These are phyloP conservation scores for Leucoraja ocellata DNA, from an alignment of 2,797 vertebrate genomes.

Conservation along the genomic window DNA sequence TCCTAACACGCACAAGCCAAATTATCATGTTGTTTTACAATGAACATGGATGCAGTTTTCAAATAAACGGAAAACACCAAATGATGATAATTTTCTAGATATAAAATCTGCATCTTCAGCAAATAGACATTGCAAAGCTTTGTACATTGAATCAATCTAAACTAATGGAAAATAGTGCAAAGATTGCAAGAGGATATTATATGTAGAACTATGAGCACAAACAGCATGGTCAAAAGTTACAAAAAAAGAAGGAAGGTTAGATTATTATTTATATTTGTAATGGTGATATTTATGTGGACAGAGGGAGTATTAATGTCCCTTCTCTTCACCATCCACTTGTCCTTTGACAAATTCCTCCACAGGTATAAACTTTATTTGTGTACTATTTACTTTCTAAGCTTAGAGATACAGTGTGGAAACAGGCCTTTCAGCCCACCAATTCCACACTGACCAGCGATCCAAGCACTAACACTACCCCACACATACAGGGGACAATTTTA, in stretches of 20 bases:
- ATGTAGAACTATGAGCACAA: not conserved
- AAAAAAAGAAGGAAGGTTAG: not conserved
- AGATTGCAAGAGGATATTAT: not conserved
- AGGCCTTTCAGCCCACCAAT: no score
- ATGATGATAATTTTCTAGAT: not conserved
- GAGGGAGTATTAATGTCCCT: not conserved
- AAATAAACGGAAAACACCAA: not conserved
- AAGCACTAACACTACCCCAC: no score
- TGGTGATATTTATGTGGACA: not conserved
- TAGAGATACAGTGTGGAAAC: no score
- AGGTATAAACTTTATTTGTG: not conserved
- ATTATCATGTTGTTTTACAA: not conserved
- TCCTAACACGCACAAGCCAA: not conserved
- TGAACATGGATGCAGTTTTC: not conserved
- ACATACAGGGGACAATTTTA: no score
- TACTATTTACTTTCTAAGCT: not conserved
- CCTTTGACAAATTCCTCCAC: not conserved
- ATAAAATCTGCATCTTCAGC: not conserved
- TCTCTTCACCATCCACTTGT: not conserved
- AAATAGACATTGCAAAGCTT: not conserved
- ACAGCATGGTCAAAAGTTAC: not conserved
- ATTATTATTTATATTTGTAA: not conserved
- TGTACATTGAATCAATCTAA: not conserved
- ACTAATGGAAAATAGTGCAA: not conserved
- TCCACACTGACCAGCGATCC: no score